Evolutionary conservation across 2,113 vertebrate species (phyloP).

Genomic region (Cardinalis cardinalis): DNA sequence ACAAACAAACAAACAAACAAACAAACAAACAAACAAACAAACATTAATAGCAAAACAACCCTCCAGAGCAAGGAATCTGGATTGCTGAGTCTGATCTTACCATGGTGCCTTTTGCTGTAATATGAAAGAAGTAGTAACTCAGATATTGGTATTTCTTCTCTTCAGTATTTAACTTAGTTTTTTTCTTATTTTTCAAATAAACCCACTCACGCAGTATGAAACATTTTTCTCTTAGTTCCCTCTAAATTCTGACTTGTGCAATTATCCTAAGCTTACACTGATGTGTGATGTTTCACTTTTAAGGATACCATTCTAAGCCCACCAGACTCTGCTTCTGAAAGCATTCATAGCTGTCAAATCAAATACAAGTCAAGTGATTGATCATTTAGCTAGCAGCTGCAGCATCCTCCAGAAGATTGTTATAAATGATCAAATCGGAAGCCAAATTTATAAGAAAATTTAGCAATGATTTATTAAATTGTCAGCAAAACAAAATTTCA

Average conservation of each 20-base stretch:
- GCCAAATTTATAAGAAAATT: too few species aligned
- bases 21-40: background rate
- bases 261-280: background rate
- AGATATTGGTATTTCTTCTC: background rate
- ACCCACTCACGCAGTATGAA: background rate
- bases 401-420: background rate
- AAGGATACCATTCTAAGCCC: background rate
- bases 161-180: background rate
- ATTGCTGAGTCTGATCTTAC: background rate
- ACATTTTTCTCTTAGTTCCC: background rate
- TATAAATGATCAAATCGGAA: too few species aligned
- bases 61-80: background rate
- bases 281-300: background rate
- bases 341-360: conserved; percentile 13
- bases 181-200: background rate
- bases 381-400: conserved; percentile 22
- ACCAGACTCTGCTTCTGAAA: background rate
- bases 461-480: too few species aligned
- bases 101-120: background rate
- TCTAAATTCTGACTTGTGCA: background rate
- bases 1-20: background rate
- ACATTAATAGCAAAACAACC: background rate
- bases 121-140: background rate
- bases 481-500: too few species aligned
- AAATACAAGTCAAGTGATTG: background rate